These are phyloP conservation scores for Sarcoramphus papa DNA, from an alignment of 2,797 vertebrate species.

Conservation along the genomic window DNA sequence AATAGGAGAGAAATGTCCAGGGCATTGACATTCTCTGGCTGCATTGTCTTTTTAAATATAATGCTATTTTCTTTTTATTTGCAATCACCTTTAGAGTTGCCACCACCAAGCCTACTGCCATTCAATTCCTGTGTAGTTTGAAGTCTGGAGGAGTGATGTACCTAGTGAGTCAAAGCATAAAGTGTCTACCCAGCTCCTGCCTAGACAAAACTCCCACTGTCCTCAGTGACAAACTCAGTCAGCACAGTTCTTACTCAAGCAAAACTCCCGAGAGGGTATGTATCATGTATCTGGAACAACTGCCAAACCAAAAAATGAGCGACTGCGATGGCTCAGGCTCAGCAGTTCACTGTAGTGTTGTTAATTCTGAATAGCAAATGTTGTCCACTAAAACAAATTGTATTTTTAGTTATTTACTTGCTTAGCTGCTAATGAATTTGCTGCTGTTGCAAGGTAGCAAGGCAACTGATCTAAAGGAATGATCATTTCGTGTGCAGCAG, in stretches of 20 bases:
- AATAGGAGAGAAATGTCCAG: background rate
- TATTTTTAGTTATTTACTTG: background rate
- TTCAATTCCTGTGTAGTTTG: background rate
- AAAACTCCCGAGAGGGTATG: background rate
- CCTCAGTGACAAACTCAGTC: background rate
- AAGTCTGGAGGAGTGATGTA: background rate
- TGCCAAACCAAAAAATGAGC: background rate
- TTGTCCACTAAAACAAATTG: background rate
- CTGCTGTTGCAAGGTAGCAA: background rate
- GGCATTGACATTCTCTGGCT: background rate
- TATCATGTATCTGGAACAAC: background rate
- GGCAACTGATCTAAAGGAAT: background rate
- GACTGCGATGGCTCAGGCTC: background rate
- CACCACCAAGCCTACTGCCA: background rate
- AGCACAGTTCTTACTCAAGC: slow-evolving; percentile 34
- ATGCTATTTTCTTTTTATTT: background rate
- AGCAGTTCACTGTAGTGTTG: background rate
- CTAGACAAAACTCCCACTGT: slow-evolving; percentile 31
- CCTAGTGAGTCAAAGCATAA: slow-evolving; percentile 42
- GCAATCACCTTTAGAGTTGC: background rate
- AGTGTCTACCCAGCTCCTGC: background rate
- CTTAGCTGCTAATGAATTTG: background rate
- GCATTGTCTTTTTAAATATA: background rate
- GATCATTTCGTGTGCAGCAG: background rate
- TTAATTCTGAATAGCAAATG: background rate